These are phyloP conservation scores for Uloborus diversus DNA, from an alignment of 1,140 invertebrate species.

Conservation along the genomic window DNA sequence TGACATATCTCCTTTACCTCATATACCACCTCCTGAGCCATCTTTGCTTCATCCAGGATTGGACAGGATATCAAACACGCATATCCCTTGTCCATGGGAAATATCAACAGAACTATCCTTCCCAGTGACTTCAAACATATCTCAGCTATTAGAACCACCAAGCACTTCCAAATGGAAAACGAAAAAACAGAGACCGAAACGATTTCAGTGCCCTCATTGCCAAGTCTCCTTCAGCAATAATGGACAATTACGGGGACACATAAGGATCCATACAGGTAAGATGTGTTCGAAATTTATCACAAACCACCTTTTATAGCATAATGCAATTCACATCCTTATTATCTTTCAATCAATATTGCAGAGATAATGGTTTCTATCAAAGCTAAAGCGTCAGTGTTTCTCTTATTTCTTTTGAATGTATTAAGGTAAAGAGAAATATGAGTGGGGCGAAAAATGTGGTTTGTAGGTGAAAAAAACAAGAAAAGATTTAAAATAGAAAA, in stretches of 20 bases:
- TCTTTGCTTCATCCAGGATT: not conserved
- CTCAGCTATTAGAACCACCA: slow-evolving; percentile 10
- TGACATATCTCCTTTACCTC: not conserved
- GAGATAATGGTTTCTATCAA: no score
- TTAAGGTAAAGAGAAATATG: no score
- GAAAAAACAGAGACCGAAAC: slow-evolving; percentile 84
- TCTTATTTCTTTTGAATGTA: no score
- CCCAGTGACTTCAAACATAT: not conserved
- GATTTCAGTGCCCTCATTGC: slow-evolving; percentile 87
- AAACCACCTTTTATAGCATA: no score
- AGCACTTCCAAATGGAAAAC: slow-evolving; percentile 55
- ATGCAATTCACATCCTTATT: no score
- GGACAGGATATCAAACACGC: not conserved
- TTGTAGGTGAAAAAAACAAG: no score
- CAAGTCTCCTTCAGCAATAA: slow-evolving; percentile 91
- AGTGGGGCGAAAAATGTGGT: no score
- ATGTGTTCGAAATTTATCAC: no score
- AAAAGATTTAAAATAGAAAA: no score
- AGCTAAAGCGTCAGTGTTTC: no score
- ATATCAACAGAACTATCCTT: not conserved
- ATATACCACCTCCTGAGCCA: not conserved
- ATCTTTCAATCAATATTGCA: no score
- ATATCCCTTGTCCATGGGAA: not conserved
- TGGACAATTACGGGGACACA: slow-evolving; percentile 89
- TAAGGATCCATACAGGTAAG: slow-evolving; percentile 88